Conservation (phyloP, 2,797 vertebrate genomes). For the Pangasius mekongensis region DNA sequence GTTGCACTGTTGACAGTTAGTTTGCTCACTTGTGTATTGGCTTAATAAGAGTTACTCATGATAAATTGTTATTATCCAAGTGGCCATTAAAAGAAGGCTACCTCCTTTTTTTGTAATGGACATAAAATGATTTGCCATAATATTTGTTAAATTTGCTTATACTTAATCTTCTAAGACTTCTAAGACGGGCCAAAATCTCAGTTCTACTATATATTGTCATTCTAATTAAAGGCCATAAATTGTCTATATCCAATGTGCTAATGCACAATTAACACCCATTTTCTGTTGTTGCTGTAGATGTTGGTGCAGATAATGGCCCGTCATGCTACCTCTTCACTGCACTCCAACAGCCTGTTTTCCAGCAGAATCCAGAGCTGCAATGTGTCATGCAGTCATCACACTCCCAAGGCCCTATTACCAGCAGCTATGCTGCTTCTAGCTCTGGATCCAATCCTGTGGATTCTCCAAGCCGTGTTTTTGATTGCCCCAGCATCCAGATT, state of each 20-base stretch:
- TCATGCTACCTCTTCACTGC: constrained; percentile 77
- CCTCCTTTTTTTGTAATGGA: neutral
- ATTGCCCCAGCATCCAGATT: constrained; percentile 96
- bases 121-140: neutral
- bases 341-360: constrained; percentile 77
- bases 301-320: constrained; percentile 76
- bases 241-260: neutral
- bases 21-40: constrained; percentile 60
- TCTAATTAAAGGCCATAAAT: neutral
- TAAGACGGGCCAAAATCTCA: neutral
- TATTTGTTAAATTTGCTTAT: neutral
- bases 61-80: constrained; percentile 4
- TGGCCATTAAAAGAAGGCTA: neutral
- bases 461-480: constrained; percentile 86
- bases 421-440: constrained; percentile 71
- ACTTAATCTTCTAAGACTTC: neutral
- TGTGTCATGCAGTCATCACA: constrained; percentile 69
- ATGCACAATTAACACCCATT: neutral
- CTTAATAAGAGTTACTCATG: constrained; percentile 37
- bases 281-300: constrained; percentile 41
- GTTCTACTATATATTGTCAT: neutral
- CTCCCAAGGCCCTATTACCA: constrained; percentile 72
- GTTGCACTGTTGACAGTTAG: constrained; percentile 58
- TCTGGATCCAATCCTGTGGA: constrained; percentile 74
- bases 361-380: constrained; percentile 79